phyloP scores from a whole-genome alignment of 2,113 vertebrate genomes.

The Erythrolamprus reginae region DNA sequence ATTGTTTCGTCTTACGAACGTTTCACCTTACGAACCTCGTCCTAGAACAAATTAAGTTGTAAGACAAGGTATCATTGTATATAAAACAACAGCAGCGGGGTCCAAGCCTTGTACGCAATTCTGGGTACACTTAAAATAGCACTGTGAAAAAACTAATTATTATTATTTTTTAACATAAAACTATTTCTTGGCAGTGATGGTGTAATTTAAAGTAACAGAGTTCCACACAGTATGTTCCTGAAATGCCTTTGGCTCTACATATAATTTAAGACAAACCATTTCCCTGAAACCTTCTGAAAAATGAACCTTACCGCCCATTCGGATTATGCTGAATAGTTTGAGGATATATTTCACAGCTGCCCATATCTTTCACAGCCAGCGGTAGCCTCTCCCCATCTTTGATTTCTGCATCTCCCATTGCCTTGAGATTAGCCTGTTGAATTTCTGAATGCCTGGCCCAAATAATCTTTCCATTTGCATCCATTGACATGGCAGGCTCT shows the following conservation, averaged over 20 bases:
- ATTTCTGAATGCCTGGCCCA: conserved; percentile 98
- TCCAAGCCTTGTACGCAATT: background rate
- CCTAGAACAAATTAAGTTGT: no score
- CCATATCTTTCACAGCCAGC: conserved; percentile 97
- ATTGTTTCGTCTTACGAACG: no score
- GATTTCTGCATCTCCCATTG: conserved; percentile 98
- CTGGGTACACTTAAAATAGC: background rate
- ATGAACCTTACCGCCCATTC: conserved; percentile 82
- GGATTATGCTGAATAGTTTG: conserved; percentile 99
- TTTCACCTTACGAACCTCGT: no score
- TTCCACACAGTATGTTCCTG: background rate
- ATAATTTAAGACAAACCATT: background rate
- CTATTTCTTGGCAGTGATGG: background rate
- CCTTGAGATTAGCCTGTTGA: conserved; percentile 97
- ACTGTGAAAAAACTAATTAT: background rate
- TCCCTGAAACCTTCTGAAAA: background rate
- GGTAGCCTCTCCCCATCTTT: conserved; percentile 96
- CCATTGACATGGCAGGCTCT: conserved; percentile 99
- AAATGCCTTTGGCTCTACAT: background rate
- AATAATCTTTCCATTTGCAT: conserved; percentile 96
- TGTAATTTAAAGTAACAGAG: background rate
- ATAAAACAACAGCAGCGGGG: background rate
- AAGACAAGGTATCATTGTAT: no score
- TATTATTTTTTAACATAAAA: background rate
- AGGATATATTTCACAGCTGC: conserved; percentile 98